These are phyloP conservation scores for Zele albiditarsus DNA, from an alignment of 2,888 invertebrate species.

Conservation along the genomic window DNA sequence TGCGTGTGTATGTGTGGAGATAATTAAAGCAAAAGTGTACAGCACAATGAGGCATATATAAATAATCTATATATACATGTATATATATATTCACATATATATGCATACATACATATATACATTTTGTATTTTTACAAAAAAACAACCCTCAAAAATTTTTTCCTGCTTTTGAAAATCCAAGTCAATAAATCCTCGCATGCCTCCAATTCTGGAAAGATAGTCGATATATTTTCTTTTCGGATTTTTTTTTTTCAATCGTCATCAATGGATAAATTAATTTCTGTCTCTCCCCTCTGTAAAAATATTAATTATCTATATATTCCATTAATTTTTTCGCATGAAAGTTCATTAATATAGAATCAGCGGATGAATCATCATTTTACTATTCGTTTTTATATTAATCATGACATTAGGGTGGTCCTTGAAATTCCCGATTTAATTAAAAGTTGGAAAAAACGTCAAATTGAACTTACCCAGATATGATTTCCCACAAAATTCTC, in stretches of 20 bases:
- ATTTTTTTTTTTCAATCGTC: background rate
- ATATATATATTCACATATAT: background rate
- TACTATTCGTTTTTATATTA: too few relatives aligned
- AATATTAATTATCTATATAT: background rate
- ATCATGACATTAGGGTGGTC: too few relatives aligned
- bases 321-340: background rate
- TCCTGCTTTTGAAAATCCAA: background rate
- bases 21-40: slow-evolving; percentile 62
- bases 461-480: too few relatives aligned
- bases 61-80: background rate
- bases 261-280: background rate
- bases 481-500: background rate
- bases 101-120: background rate
- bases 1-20: slow-evolving; percentile 52
- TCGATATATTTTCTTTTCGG: background rate
- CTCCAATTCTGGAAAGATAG: background rate
- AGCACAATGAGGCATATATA: slow-evolving; percentile 60
- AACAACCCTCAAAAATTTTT: background rate
- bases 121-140: background rate
- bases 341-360: background rate
- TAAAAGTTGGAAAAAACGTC: too few relatives aligned
- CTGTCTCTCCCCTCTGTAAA: background rate
- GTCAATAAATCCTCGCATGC: background rate
- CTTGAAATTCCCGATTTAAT: too few relatives aligned
- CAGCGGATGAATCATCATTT: background rate